phyloP scores from a whole-genome alignment of 2,113 vertebrate species.

The Polyodon spathula region DNA sequence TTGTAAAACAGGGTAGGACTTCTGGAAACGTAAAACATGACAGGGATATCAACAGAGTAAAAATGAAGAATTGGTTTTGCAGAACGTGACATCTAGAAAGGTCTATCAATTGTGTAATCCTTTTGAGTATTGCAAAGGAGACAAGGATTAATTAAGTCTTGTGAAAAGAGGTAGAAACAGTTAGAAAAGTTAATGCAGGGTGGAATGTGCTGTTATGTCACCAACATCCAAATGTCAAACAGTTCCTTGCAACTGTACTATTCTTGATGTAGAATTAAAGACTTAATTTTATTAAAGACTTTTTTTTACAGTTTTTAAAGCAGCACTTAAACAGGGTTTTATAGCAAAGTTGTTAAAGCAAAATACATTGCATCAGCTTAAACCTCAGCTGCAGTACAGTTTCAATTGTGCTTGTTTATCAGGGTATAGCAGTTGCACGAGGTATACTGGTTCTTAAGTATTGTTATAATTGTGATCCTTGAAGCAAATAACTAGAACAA shows the following conservation, averaged over 20 bases:
- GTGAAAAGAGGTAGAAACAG: neutral
- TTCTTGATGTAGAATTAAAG: neutral
- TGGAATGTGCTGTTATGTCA: neutral
- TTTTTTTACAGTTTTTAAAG: neutral
- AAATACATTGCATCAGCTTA: neutral
- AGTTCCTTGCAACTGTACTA: neutral
- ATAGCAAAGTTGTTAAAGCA: neutral
- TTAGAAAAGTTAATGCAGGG: neutral
- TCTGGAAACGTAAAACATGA: neutral
- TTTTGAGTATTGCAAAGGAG: constrained; percentile 3
- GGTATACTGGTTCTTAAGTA: no score
- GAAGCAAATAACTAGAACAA: no score
- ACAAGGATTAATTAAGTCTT: constrained; percentile 1
- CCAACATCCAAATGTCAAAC: neutral
- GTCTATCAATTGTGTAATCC: neutral
- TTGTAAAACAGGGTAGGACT: neutral
- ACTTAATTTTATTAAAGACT: no score
- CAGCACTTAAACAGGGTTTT: neutral
- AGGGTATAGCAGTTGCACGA: no score
- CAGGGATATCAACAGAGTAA: neutral
- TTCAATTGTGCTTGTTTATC: no score
- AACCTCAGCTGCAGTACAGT: no score
- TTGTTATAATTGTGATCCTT: no score
- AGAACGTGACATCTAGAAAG: neutral
- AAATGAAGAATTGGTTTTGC: neutral